A percentile compares a stretch with the other conserved stretches of the same genome.
phyloP scores from a whole-genome alignment of 2,797 vertebrate genomes.

The Sebastes glaucus region DNA sequence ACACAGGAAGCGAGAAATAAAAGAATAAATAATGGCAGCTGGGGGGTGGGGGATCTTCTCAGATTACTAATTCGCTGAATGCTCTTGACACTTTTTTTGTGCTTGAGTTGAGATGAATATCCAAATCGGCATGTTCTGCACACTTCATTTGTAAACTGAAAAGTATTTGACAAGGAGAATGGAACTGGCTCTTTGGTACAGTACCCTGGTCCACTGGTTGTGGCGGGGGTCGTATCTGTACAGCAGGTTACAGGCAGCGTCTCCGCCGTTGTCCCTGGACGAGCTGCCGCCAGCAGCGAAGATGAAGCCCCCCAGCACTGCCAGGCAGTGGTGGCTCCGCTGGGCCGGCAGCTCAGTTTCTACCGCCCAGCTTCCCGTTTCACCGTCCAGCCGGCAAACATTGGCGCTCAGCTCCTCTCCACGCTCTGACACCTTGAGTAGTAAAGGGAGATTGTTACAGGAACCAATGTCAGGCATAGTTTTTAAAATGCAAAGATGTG shows the following conservation, averaged over 20 bases:
- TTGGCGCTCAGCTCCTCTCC: constrained; percentile 92
- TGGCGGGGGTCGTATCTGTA: constrained; percentile 96
- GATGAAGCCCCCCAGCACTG: constrained; percentile 92
- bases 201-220: constrained; percentile 94
- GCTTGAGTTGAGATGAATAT: too few relatives aligned
- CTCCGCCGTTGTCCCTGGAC: constrained; percentile 92
- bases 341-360: constrained; percentile 90
- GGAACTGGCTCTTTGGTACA: neutral
- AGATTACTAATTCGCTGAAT: neutral
- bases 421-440: constrained; percentile 85
- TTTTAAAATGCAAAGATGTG: neutral
- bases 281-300: constrained; percentile 93
- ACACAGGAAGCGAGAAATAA: neutral
- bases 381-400: constrained; percentile 87
- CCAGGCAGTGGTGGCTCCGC: constrained; percentile 93
- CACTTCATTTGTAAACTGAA: neutral
- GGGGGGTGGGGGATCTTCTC: neutral
- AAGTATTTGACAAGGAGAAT: neutral
- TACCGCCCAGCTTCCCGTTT: constrained; percentile 85
- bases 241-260: constrained; percentile 91
- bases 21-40: neutral
- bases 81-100: neutral
- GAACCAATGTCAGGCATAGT: neutral
- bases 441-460: neutral
- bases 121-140: neutral